Conservation (phyloP, 2,888 invertebrate species). For the Tetragnatha montana region DNA sequence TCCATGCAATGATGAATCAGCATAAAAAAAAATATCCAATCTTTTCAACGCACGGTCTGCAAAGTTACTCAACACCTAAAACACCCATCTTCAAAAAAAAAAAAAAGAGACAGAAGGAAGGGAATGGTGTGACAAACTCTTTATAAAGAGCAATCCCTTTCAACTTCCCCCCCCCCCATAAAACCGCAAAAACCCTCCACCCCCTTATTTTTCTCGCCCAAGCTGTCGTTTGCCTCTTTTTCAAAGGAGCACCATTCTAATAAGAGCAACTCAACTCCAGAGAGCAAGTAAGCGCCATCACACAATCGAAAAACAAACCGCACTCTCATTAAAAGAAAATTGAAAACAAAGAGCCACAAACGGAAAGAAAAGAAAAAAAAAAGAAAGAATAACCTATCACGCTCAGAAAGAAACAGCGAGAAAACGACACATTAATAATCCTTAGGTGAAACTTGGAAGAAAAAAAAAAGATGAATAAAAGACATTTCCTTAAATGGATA, state of each 20-base stretch:
- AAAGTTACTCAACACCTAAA: too few relatives aligned
- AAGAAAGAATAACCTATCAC: conserved; percentile 6
- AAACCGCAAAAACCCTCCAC: neutral
- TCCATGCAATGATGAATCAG: too few relatives aligned
- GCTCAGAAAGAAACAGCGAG: neutral
- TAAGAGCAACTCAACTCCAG: neutral
- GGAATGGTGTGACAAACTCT: too few relatives aligned
- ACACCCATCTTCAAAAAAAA: too few relatives aligned
- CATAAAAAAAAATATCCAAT: too few relatives aligned
- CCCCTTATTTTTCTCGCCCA: neutral
- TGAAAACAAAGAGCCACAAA: neutral
- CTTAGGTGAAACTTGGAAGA: neutral
- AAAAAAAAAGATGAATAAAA: neutral
- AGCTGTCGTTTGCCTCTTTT: neutral
- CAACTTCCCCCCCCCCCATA: too few relatives aligned
- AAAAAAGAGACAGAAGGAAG: too few relatives aligned
- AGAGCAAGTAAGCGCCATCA: neutral
- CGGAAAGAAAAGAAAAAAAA: too few relatives aligned
- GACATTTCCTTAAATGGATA: neutral
- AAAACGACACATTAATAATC: neutral
- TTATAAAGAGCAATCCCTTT: too few relatives aligned
- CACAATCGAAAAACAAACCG: conserved; percentile 2
- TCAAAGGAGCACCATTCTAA: neutral
- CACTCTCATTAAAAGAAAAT: conserved; percentile 8
- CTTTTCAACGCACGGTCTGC: too few relatives aligned